Percentiles rank a stretch among this genome's conserved stretches.
These are phyloP conservation scores for Nesospiza acunhae DNA, from an alignment of 2,113 vertebrate species.

Conservation along the genomic window DNA sequence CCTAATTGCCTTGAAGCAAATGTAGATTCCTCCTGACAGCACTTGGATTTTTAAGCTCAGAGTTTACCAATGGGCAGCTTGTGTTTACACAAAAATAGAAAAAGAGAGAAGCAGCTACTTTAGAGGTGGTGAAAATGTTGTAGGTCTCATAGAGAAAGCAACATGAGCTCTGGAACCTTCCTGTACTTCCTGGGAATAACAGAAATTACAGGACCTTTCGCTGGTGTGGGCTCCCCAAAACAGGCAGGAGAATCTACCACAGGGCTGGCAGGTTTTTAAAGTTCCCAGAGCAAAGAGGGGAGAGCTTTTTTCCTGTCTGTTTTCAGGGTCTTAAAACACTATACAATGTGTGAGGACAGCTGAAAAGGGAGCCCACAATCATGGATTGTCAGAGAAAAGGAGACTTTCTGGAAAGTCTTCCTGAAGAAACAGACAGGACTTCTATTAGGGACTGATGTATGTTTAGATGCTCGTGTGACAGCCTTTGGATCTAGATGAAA, in stretches of 20 bases:
- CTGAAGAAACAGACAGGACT: background rate
- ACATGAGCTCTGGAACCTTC: background rate
- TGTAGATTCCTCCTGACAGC: slow-evolving; percentile 59
- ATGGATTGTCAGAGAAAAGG: background rate
- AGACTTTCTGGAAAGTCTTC: background rate
- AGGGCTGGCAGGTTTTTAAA: background rate
- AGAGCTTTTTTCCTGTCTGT: background rate
- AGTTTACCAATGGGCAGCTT: slow-evolving; percentile 43
- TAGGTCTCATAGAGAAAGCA: background rate
- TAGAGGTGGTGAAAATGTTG: slow-evolving; percentile 26
- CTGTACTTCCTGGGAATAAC: background rate
- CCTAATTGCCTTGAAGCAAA: slow-evolving; percentile 59
- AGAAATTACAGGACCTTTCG: background rate
- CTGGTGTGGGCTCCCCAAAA: background rate
- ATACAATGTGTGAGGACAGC: background rate
- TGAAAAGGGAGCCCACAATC: fast-evolving
- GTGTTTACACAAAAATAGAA: slow-evolving; percentile 52
- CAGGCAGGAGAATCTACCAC: background rate
- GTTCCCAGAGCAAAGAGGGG: background rate
- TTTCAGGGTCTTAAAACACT: background rate
- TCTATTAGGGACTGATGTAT: background rate
- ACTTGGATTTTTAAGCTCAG: background rate
- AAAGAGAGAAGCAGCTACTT: slow-evolving; percentile 38
- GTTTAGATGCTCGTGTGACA: background rate
- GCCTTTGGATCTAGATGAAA: background rate